These are phyloP conservation scores for Chaetodon trifasciatus DNA, from an alignment of 2,797 vertebrate species.

Conservation along the genomic window DNA sequence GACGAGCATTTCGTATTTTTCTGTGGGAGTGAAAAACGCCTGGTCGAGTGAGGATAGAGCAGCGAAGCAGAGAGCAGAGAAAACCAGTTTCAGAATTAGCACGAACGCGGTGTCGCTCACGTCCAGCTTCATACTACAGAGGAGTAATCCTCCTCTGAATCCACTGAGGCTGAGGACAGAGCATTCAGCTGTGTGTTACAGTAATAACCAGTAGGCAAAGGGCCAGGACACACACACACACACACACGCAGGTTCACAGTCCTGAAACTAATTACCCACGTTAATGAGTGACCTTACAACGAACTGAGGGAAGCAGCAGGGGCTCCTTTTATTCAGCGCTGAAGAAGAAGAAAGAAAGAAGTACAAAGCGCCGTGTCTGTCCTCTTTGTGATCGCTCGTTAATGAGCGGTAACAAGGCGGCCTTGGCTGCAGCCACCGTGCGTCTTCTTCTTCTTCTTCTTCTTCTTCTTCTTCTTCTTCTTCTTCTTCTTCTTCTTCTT, in stretches of 20 bases:
- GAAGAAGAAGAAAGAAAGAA: constrained; percentile 17
- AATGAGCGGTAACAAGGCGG: constrained; percentile 54
- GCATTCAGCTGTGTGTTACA: constrained; percentile 21
- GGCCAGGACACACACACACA: constrained; percentile 26
- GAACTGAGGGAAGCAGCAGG: constrained; percentile 39
- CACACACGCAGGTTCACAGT: constrained; percentile 6
- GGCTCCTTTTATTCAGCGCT: constrained; percentile 24
- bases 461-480: background rate
- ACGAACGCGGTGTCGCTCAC: background rate
- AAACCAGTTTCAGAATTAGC: constrained; percentile 5
- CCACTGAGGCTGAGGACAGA: background rate
- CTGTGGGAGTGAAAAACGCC: constrained; percentile 17
- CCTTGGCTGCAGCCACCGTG: background rate
- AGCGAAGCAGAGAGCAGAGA: background rate
- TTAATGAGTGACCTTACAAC: constrained; percentile 56
- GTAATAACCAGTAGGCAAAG: constrained; percentile 27
- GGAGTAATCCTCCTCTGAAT: constrained; percentile 3
- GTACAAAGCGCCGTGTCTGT: constrained; percentile 38
- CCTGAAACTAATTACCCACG: constrained; percentile 48
- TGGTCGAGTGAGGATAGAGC: background rate
- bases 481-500: background rate
- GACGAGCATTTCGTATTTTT: background rate
- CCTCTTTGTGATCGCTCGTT: constrained; percentile 21
- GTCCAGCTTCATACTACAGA: constrained; percentile 2
- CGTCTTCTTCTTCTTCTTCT: background rate